A percentile compares a stretch with the other conserved stretches of the same genome.
These are phyloP conservation scores for Tribolium madens DNA, from an alignment of 1,140 invertebrate genomes.

Conservation along the genomic window DNA sequence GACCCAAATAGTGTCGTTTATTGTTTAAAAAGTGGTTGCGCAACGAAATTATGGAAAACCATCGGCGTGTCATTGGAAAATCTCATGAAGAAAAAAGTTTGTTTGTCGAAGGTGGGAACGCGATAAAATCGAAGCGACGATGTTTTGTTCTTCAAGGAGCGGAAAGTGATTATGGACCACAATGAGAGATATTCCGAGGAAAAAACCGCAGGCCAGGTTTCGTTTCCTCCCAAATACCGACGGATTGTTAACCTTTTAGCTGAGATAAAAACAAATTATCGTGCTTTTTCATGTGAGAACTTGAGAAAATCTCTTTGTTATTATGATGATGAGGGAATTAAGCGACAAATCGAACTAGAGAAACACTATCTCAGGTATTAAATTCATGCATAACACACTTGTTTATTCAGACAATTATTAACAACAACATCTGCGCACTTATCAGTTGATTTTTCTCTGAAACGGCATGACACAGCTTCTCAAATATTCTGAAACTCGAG, in stretches of 20 bases:
- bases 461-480: conserved; percentile 21
- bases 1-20: conserved; percentile 51
- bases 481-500: conserved; percentile 7
- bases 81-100: conserved; percentile 3
- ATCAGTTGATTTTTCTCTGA: conserved; percentile 33
- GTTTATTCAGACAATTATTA: conserved; percentile 26
- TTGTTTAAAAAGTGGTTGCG: conserved; percentile 54
- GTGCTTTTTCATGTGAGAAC: conserved; percentile 35
- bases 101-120: conserved; percentile 31
- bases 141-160: conserved; percentile 50
- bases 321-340: background rate
- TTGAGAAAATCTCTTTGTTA: conserved; percentile 3
- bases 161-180: conserved; percentile 57
- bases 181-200: conserved; percentile 47
- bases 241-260: conserved; percentile 42
- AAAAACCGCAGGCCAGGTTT: conserved; percentile 52
- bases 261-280: conserved; percentile 38
- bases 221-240: conserved; percentile 40
- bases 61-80: conserved; percentile 40
- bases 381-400: background rate
- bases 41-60: conserved; percentile 51
- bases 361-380: background rate
- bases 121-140: background rate
- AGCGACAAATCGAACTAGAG: background rate
- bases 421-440: conserved; percentile 12